Evolutionary conservation across 2,797 vertebrate genomes (phyloP), one percentile per base, ranked within the genome.

Genomic region (Poecilia gillii): DNA sequence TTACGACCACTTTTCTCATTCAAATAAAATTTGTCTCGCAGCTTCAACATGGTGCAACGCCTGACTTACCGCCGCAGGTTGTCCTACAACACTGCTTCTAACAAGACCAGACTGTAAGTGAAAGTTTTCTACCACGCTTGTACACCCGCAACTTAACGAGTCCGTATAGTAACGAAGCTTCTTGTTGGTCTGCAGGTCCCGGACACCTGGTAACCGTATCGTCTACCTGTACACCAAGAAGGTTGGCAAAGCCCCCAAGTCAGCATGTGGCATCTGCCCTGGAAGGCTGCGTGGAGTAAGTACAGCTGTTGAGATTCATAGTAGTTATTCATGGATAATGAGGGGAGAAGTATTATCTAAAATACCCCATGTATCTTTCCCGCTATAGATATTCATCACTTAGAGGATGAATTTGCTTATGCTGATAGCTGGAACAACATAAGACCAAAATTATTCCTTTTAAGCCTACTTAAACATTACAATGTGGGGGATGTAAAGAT

Each of bases 201-300:
- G 98, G 79, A 99, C 99, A 18, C 99, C 98, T 31, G 98, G 99
- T 85, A 99, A 99, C 92, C 97, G 98, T 39, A 98, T 99, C 55
- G 99, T 99, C 89, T 99, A 99, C 92, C 96, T 99, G 77, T 99
- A 99, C 90, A 99, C 98, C 80, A 99, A 99, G 96, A 99, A 99
- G 87, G 97, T 98, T 23, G 99, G 98, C 87, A 99, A 99, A 85
- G 97, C 98, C 41, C 98, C 99, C 0, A 99, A 99, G 86, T 99
- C 99, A 0, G 97, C 97, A 51, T 99, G 99, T 84, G 99, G 99
- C 9, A 98, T 99, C 89, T 98, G 96, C 92, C 98, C 98, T 49
- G 98, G 99, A 92, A 96, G 98, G 81, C 98, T 99, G 87, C 97
- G 97, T 80, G 99, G 99, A 87, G 99, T 99, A 93, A 98, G 98